A percentile compares a stretch with the other conserved stretches of the same genome.
Conservation (phyloP, 2,797 vertebrate species). For the Miichthys miiuy region DNA sequence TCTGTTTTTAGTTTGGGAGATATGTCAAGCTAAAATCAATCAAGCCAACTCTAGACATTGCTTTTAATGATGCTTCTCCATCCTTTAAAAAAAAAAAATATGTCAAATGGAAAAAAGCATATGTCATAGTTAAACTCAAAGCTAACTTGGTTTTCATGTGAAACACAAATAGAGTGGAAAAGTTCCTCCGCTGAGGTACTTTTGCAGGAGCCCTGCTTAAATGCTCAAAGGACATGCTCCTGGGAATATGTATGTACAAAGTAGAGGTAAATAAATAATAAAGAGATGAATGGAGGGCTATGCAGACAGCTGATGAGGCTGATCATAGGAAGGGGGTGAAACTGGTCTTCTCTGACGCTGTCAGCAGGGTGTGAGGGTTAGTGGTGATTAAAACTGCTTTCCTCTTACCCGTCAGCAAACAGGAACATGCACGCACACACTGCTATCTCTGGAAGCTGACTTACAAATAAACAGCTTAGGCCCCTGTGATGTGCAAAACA, state of each 20-base stretch:
- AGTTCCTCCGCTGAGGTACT: conserved; percentile 55
- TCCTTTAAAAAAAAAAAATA: conserved; percentile 14
- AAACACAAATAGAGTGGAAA: conserved; percentile 58
- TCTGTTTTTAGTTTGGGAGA: conserved; percentile 41
- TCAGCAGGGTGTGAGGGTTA: conserved; percentile 81
- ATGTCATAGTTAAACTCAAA: conserved; percentile 53
- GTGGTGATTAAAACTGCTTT: conserved; percentile 82
- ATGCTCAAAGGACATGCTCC: conserved; percentile 66
- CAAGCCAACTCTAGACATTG: conserved; percentile 43
- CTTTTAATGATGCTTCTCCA: conserved; percentile 46
- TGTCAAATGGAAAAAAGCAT: conserved; percentile 47
- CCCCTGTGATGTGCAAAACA: conserved; percentile 81
- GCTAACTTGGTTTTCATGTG: conserved; percentile 49
- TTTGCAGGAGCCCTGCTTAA: conserved; percentile 61
- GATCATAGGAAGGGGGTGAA: conserved; percentile 76
- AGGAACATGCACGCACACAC: conserved; percentile 22
- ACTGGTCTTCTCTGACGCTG: conserved; percentile 72
- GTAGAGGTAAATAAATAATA: conserved; percentile 80
- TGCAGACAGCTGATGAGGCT: conserved; percentile 82
- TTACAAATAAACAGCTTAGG: conserved; percentile 82
- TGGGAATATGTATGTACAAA: conserved; percentile 72
- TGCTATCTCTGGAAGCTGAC: conserved; percentile 71
- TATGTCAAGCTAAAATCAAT: conserved; percentile 60
- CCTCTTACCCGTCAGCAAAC: conserved; percentile 78
- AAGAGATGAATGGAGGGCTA: conserved; percentile 78